Conservation (phyloP, 2,113 vertebrate genomes). For the Calyptommatus sinebrachiatus region DNA sequence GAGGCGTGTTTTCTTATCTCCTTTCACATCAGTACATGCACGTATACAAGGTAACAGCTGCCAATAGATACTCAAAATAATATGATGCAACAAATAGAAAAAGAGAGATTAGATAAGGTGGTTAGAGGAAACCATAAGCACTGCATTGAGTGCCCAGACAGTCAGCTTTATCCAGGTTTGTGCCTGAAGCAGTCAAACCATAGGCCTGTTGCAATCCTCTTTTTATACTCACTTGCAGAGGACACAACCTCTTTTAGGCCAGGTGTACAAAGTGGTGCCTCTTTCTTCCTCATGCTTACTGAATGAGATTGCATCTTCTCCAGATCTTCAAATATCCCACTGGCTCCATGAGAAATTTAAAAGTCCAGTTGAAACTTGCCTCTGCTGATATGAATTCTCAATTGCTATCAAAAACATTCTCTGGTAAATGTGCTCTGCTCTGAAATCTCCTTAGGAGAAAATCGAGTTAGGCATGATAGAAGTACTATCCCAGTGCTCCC, state of each 20-base stretch:
- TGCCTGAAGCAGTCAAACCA: not conserved
- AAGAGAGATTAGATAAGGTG: conserved; percentile 66
- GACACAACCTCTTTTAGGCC: not conserved
- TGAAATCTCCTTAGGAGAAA: not conserved
- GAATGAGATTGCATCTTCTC: conserved; percentile 3
- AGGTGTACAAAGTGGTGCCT: not conserved
- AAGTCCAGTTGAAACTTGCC: conserved; percentile 2
- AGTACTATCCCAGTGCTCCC: too few species aligned
- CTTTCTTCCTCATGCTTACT: not conserved
- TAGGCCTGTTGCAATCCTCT: not conserved
- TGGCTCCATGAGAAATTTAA: not conserved
- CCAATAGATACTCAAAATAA: conserved; percentile 63
- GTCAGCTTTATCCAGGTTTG: not conserved
- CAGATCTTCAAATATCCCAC: not conserved
- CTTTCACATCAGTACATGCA: conserved; percentile 61
- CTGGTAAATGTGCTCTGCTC: too few species aligned
- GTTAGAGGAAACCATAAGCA: conserved; percentile 65
- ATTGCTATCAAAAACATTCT: not conserved
- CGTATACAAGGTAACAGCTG: conserved; percentile 53
- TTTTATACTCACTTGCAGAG: not conserved
- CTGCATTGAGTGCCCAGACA: not conserved
- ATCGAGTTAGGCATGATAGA: not conserved
- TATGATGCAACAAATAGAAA: conserved; percentile 68
- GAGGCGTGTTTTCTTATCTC: conserved; percentile 59
- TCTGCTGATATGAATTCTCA: not conserved